Percentiles rank a stretch among this genome's conserved stretches.
phyloP scores from a whole-genome alignment of 2,797 vertebrate species.

The Etheostoma nigrum region DNA sequence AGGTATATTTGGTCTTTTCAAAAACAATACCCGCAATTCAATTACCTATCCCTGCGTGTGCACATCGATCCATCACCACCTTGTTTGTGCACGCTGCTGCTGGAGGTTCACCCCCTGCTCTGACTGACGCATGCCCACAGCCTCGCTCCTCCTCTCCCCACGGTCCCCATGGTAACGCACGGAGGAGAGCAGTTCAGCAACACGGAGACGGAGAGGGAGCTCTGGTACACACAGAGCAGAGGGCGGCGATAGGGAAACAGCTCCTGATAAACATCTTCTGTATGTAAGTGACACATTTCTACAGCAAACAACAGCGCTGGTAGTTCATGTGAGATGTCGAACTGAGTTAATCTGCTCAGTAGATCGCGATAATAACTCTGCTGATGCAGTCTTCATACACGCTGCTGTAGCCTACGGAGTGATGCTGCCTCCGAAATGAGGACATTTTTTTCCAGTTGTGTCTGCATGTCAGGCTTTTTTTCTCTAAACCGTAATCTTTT shows the following conservation, averaged over 20 bases:
- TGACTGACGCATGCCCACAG: constrained; percentile 68
- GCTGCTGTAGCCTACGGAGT: not conserved
- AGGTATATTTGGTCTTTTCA: too few relatives aligned
- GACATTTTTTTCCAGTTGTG: not conserved
- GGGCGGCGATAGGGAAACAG: constrained; percentile 24
- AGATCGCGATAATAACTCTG: not conserved
- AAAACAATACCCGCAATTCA: too few relatives aligned
- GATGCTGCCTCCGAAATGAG: too few relatives aligned
- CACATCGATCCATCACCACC: constrained; percentile 48
- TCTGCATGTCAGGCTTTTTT: not conserved
- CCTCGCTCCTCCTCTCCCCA: constrained; percentile 69
- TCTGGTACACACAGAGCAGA: constrained; percentile 27
- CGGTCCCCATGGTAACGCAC: constrained; percentile 83
- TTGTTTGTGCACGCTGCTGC: constrained; percentile 50
- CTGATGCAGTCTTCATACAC: not conserved
- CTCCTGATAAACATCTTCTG: constrained; percentile 27
- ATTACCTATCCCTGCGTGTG: not conserved
- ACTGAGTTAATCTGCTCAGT: not conserved
- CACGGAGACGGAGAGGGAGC: constrained; percentile 54
- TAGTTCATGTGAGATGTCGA: not conserved
- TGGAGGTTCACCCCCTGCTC: constrained; percentile 49
- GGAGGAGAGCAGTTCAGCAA: constrained; percentile 83
- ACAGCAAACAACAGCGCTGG: not conserved
- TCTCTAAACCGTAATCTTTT: not conserved
- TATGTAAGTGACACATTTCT: constrained; percentile 30